Base-by-base conservation (phyloP, 2,797 vertebrate genomes). In the Enteromius unitaeniatus region DNA sequence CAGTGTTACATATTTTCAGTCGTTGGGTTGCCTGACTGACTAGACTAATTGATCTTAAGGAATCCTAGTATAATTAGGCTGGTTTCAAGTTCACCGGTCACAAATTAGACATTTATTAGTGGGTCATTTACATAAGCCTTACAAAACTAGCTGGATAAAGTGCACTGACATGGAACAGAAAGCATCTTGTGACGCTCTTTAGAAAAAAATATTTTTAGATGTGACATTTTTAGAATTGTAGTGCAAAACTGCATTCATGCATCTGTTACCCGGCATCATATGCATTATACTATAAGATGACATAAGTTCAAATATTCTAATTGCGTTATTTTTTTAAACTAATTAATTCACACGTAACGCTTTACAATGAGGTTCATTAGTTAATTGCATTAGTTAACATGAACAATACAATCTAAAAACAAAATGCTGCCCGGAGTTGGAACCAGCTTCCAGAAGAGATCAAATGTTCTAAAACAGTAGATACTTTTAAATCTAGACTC, bases 1-100 rank as follows among this genome's bases (percentile, higher is more conserved):
- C 7, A 6, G 53, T 53, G 65, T 10, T 67, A 51, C 47, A 64
- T 82, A 47, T 55, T 76, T 67, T 21, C 28, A 84, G 47, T n/a
- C 15, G 15, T 3, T 10, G 49, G 6, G 26, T 5, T 67, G 62
- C 19, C 42, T 37, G 60, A 40, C 11, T 58, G 73, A 9, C 58
- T 28, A 47, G 26, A 31, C 26, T 15, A 67, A 45, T 3, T 45
- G 34, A 76, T 37, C 53, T 60, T 23, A 58, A 40, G 51, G 73
- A 58, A 75, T 58, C 21, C 31, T 7, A 23, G 11, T 15, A 55
- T 55, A 75, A 75, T 75, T 34, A 55, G 28, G 19, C 72, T 74
- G 28, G 49, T n/a, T 74, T 74, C 28, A 75, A 37, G 31, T 23
- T 75, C 19, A 55, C 19, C 19, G 11, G 31, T 14, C 1, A 53